These are phyloP conservation scores for Cinclus cinclus DNA, from an alignment of 2,113 vertebrate species.

Conservation along the genomic window DNA sequence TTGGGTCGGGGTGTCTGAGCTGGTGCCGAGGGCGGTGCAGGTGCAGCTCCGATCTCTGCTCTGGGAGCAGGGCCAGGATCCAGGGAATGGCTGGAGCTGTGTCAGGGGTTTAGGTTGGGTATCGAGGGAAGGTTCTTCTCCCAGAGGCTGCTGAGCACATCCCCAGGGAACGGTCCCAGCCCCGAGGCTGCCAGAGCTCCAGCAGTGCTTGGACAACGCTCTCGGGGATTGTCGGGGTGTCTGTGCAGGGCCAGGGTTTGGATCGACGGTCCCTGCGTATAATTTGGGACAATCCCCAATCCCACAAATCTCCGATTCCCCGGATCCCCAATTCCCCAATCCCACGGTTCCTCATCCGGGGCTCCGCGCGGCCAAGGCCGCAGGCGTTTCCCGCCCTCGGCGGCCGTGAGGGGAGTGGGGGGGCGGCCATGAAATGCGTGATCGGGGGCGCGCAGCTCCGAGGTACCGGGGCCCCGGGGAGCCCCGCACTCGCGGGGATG, in stretches of 20 bases:
- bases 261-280: not conserved
- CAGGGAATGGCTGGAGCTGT: not conserved
- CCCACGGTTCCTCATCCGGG: not conserved
- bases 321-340: not conserved
- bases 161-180: not conserved
- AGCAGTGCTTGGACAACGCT: fast-evolving
- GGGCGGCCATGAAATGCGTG: constrained; percentile 20
- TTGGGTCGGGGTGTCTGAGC: not conserved
- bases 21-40: not conserved
- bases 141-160: too few relatives aligned
- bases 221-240: not conserved
- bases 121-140: not conserved
- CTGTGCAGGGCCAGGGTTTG: not conserved
- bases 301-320: fast-evolving
- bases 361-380: not conserved
- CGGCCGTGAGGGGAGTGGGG: not conserved
- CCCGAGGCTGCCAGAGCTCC: not conserved
- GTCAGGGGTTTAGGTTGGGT: fast-evolving
- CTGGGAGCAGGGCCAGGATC: not conserved
- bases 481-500: not conserved
- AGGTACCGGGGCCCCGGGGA: not conserved
- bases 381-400: not conserved
- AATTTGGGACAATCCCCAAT: too few relatives aligned
- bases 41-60: not conserved
- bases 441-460: not conserved